Base-by-base conservation (phyloP, 2,797 vertebrate genomes). In the Syngnathus acus region DNA sequence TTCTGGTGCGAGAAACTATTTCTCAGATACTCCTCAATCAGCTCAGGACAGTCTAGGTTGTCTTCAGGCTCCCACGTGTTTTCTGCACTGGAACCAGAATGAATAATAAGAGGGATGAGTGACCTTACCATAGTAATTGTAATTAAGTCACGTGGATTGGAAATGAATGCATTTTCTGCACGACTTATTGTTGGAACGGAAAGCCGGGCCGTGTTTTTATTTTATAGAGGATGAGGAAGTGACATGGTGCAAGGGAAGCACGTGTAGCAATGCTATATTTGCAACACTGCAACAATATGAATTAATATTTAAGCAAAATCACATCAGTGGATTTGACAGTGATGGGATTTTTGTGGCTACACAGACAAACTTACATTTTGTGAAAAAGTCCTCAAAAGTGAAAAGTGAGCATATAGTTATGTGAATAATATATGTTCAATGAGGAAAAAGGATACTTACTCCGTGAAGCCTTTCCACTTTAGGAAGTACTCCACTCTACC, bases 61-160 rank as follows among this genome's bases (percentile, higher is more conserved):
- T 99, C 97, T 88, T 98, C 94, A 17, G 97, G 96, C 73, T 98
- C 97, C 96, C 96, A 99, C 23, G 97, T 99, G 86, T 98, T 98
- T 77, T 99, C 96, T 77, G 95, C 93, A 91, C 97, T 98, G 85
- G 40, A 51, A 60, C 50, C 45, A 8, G 1, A 23, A 5, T 5
- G 14, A 10, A 17, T 10, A 58, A 16, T 2, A 37, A 50, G 9
- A 47, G 21, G 16, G 26, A 42, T 50, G 40, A 48, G 14, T n/a
- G 65, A 66, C 62, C 11, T 21, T 59, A 38, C 57, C n/a, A 4
- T 38, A 40, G 38, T 5, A 32, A 58, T 40, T 4, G n/a, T 23
- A 23, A 6, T 45, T 32, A 14, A 43, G 2, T 11, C 14, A 61
- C 9, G 58, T n/a, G 2, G n/a, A 9, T 11, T 40, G 58, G 9